Conservation (phyloP, 2,797 vertebrate genomes). For the Myotis pilosus region DNA sequence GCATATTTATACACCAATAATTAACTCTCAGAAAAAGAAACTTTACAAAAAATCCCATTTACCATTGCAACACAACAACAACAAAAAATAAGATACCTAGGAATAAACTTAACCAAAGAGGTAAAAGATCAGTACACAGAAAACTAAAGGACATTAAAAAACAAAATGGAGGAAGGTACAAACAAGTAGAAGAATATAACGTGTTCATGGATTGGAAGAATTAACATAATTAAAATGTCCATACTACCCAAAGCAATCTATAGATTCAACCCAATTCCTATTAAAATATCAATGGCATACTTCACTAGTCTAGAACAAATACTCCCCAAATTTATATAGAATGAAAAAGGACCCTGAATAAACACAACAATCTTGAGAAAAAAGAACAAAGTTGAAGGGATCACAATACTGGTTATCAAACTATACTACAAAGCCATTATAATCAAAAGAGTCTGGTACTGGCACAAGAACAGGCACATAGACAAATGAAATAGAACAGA, state of each 20-base stretch:
- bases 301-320: not conserved
- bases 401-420: not conserved
- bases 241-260: not conserved
- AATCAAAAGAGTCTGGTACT: not conserved
- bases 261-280: not conserved
- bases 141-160: not conserved
- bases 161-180: not conserved
- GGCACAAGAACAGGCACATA: not conserved
- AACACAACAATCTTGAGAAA: not conserved
- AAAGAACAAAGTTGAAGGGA: not conserved
- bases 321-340: not conserved
- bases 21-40: not conserved
- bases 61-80: not conserved
- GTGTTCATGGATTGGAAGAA: not conserved
- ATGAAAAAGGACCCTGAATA: not conserved
- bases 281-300: not conserved
- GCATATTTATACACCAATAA: not conserved
- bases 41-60: not conserved
- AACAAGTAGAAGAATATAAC: not conserved
- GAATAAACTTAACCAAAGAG: not conserved
- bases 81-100: not conserved
- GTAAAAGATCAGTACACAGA: not conserved
- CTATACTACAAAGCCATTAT: not conserved
- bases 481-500: not conserved
- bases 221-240: not conserved